Evolutionary conservation across 2,888 invertebrate genomes (phyloP), one percentile per base, ranked within the genome.

Genomic region (Rhagium mordax): DNA sequence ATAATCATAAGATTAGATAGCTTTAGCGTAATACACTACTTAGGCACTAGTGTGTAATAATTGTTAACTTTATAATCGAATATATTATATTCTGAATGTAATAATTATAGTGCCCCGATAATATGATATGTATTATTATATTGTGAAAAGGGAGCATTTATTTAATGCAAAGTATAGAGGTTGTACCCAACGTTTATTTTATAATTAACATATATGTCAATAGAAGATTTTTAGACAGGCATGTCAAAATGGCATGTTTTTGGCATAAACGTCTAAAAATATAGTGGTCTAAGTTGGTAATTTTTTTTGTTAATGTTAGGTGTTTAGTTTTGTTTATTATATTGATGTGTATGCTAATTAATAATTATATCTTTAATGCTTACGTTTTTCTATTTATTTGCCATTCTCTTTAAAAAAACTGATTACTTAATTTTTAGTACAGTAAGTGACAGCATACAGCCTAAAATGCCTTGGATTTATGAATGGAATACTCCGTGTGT

Each of bases 151-250:
- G 92, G 85, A 85, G 93, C 94, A 94, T 94, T 94, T 94, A 92
- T 94, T 94, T 94, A 92, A 93, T 94, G 94, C 94, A 94, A 94
- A 94, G 94, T 94, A 94, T 94, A 94, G 94, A 94, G 92, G 94
- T 94, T 94, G 93, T 94, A 93, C 87, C 85, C 84, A 84, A 81
- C 81, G 76, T 80, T 83, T 81, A 78, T 77, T 81, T 82, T 81
- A 81, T 86, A 86, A 87, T 88, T 87, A 88, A 87, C 87, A 88
- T 87, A 87, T 87, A 87, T 88, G 86, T 88, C 88, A 88, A 87
- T 88, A 86, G 82, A 78, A 76, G 72, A 68, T 76, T 77, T 77
- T 77, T 74, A 75, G 78, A 74, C 75, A 71, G 66, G 29, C 66
- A 53, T 55, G 60, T 24, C 49, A 61, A 57, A 60, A 65, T 68